Conservation (phyloP, 2,113 vertebrate genomes). For the Pholis gunnellus region DNA sequence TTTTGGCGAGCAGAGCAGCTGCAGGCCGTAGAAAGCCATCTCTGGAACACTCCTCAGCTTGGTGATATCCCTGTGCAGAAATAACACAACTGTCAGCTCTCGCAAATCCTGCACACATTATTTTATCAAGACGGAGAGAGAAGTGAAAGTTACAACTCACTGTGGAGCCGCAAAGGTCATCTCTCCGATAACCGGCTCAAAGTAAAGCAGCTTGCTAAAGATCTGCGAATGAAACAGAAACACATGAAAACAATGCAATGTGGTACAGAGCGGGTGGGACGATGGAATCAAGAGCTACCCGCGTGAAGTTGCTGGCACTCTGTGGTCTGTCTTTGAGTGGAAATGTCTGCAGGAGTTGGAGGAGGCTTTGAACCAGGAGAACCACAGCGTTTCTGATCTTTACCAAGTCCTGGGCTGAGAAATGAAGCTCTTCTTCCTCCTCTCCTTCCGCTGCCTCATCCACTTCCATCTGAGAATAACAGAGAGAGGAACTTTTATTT, state of each 20-base stretch:
- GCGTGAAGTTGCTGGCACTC: slow-evolving; percentile 84
- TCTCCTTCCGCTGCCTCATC: slow-evolving; percentile 73
- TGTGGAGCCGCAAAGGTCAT: slow-evolving; percentile 68
- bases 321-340: slow-evolving; percentile 88
- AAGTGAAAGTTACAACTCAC: slow-evolving; percentile 38
- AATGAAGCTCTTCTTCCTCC: slow-evolving; percentile 83
- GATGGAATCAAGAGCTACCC: slow-evolving; percentile 75
- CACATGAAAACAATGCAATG: not conserved
- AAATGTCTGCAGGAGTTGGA: slow-evolving; percentile 88
- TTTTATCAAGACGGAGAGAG: not conserved
- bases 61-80: slow-evolving; percentile 78
- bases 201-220: slow-evolving; percentile 87
- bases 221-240: slow-evolving; percentile 79
- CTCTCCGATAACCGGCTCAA: slow-evolving; percentile 85
- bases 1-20: slow-evolving; percentile 86
- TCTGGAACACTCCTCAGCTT: slow-evolving; percentile 85
- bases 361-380: slow-evolving; percentile 86
- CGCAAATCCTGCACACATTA: not conserved
- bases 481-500: not conserved
- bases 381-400: slow-evolving; percentile 86
- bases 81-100: not conserved
- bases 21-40: slow-evolving; percentile 89
- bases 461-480: slow-evolving; percentile 75
- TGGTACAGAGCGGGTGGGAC: not conserved
- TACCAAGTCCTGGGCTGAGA: slow-evolving; percentile 86